phyloP scores from a whole-genome alignment of 2,113 vertebrate species.

The Chinchilla lanigera region DNA sequence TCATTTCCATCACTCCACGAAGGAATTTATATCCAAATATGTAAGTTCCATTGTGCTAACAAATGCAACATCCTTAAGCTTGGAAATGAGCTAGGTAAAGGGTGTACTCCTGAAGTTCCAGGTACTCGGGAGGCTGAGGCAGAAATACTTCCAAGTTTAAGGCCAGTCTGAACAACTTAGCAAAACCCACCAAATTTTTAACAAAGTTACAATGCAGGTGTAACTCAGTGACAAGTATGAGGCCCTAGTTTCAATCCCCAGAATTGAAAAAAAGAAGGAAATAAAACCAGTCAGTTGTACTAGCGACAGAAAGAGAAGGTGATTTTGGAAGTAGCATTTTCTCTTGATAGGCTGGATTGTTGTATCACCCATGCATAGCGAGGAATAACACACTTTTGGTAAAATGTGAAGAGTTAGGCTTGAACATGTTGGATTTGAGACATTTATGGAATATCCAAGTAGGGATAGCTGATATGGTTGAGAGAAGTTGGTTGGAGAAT shows the following conservation, averaged over 20 bases:
- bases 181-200: neutral
- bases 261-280: neutral
- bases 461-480: neutral
- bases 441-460: neutral
- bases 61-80: neutral
- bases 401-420: conserved; percentile 8
- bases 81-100: neutral
- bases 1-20: neutral
- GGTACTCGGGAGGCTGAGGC: neutral
- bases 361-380: neutral
- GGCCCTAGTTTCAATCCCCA: neutral
- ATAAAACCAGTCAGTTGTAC: neutral
- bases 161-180: neutral
- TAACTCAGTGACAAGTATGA: neutral
- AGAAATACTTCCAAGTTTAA: neutral
- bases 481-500: neutral
- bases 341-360: neutral
- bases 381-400: neutral
- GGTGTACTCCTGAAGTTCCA: neutral
- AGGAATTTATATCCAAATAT: neutral
- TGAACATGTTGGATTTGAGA: neutral
- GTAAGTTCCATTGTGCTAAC: neutral
- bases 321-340: conserved; percentile 28
- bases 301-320: neutral
- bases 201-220: neutral